Evolutionary conservation across 2,888 invertebrate genomes (phyloP), one percentile per base, ranked within the genome.

Genomic region (Uropetala carovei): DNA sequence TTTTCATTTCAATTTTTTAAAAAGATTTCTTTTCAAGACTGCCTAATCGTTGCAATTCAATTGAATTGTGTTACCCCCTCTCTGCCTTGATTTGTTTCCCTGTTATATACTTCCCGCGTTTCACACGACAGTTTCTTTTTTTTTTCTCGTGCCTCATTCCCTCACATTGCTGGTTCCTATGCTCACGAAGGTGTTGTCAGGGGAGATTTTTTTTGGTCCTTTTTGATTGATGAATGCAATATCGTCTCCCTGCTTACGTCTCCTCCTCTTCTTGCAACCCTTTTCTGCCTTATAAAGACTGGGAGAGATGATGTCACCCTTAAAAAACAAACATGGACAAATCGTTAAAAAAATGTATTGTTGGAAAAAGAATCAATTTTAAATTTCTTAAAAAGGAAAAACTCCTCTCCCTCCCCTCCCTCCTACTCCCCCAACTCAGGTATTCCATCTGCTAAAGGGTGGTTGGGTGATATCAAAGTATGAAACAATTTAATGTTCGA

Each of bases 351-450:
- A 43, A 43, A 43, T n/a, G 43, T 43, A 43, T 43, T 43, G 43
- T 43, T 5, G n/a, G n/a, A 43, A 43, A 43, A 43, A 43, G 5
- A 43, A 43, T 43, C 43, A 1, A 5, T 43, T 43, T 3, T 3
- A 9, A 83, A 83, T 83, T 43, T 83, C n/a, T 83, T n/a, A 57
- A 3, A 82, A 82, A 30, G 30, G 18, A 57, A 57, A 64, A 83
- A 16, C 18, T 0, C 56, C 83, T n/a, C n/a, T n/a, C n/a, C n/a
- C n/a, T n/a, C n/a, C n/a, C n/a, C n/a, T n/a, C n/a, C n/a, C n/a
- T n/a, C n/a, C n/a, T n/a, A n/a, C n/a, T n/a, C 43, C 43, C 30
- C 64, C 68, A 89, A 64, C 89, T 89, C 89, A 89, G 89, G 89
- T 64, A 89, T 64, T 14, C 60, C 64, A 43, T 64, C 89, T 56